Base-by-base conservation (phyloP, 2,888 invertebrate species). In the Lordiphosa fenestrarum region DNA sequence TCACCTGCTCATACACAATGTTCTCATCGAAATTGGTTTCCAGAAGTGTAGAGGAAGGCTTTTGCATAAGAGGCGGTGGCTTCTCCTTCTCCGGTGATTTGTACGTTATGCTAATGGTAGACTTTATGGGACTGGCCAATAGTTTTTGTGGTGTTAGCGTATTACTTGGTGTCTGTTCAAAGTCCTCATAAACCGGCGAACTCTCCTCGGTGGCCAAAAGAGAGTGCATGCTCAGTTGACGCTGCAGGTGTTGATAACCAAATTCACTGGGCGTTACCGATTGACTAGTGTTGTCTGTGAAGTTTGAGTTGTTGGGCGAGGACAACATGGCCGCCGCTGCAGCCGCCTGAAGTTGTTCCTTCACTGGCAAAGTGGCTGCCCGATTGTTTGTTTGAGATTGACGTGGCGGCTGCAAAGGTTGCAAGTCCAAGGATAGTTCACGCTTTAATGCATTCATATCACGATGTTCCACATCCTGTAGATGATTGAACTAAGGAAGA, bases 41-140 rank as follows among this genome's bases (percentile, higher is more conserved):
- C 61, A 92, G 71, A 35, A 92, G 89, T 0, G 91, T 73, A 21
- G 86, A 73, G 2, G 73, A 68, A 58, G 65, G 73, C 7, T 74
- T 15, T 5, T 13, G 5, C 15, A 25, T 13, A 9, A 30, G 13
- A 13, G 25, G 71, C 5, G 85, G 84, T 9, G 69, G 66, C 61
- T 67, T 74, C 38, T 86, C 87, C 37, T 85, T 84, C 13, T 84
- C 91, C 0, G 94, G 94, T 3, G 93, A 93, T 82, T 93, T 90
- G 84, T 94, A 94, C 2, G 93, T 94, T 6, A 94, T 94, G 87
- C 93, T 94, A 21, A 94, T 94, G 0, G 94, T 94, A 2, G 94
- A 93, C 81, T 93, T 91, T 0, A 94, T 87, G 0, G 93, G 93
- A 76, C 92, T 92, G 76, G 23, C 49, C 37, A 57, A 44, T 10